phyloP scores from a whole-genome alignment of 1,140 invertebrate species.

The Scaptomyza hsui region DNA sequence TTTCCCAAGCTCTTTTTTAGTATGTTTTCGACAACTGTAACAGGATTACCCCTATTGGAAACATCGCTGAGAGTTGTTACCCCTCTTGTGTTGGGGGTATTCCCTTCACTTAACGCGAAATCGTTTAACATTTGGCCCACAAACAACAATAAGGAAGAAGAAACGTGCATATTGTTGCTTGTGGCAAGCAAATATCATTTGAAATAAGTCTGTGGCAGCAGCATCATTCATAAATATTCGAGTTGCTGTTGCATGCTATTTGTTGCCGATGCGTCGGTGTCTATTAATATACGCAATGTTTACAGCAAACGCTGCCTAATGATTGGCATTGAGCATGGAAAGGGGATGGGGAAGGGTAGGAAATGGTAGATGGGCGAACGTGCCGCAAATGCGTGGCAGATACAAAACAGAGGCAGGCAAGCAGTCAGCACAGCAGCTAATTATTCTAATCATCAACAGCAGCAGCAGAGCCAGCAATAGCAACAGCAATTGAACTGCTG shows the following conservation, averaged over 20 bases:
- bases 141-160: constrained; percentile 4
- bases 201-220: constrained; percentile 21
- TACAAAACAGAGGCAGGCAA: constrained; percentile 37
- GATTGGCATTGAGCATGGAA: constrained; percentile 49
- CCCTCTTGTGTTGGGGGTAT: constrained; percentile 3
- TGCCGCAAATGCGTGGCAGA: constrained; percentile 57
- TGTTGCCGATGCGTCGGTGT: constrained; percentile 33
- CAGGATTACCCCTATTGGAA: constrained; percentile 28
- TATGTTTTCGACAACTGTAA: neutral
- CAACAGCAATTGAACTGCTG: constrained; percentile 71
- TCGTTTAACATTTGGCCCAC: constrained; percentile 19
- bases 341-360: constrained; percentile 5
- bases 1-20: constrained; percentile 7
- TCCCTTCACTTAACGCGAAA: constrained; percentile 1
- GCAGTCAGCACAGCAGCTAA: constrained; percentile 48
- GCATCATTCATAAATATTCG: constrained; percentile 42
- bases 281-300: constrained; percentile 65
- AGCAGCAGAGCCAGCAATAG: too few relatives aligned
- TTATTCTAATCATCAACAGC: constrained; percentile 62
- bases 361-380: constrained; percentile 41
- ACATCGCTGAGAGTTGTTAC: neutral
- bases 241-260: constrained; percentile 17
- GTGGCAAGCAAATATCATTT: constrained; percentile 3
- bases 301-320: constrained; percentile 40
- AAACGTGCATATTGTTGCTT: constrained; percentile 13